Evolutionary conservation across 2,113 vertebrate species (phyloP), one percentile per base, ranked within the genome.

Genomic region (Physeter macrocephalus): DNA sequence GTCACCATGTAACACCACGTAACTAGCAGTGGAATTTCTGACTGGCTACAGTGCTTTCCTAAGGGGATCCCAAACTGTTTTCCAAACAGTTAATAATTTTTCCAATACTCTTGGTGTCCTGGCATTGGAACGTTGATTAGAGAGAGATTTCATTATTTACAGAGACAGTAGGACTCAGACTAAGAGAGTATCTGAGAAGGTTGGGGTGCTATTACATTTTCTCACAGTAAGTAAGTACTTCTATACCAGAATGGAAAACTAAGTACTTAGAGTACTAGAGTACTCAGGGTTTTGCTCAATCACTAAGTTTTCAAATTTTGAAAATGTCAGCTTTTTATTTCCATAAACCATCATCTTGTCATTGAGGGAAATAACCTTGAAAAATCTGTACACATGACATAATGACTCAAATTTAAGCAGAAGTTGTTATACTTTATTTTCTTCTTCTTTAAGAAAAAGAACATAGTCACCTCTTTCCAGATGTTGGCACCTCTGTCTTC

Each of bases 261-360:
- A 83, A 93, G 13, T n/a, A n/a, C n/a, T n/a, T n/a, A n/a, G n/a
- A n/a, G n/a, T n/a, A n/a, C n/a, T n/a, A 87, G 78, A 92, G 80
- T 66, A 81, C 39, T 95, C 89, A 66, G 75, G 34, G 11, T 59
- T 97, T 94, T 94, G 69, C 71, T 95, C 67, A 61, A 86, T 93
- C 41, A 36, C 10, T 61, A 62, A 86, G 14, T 49, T 84, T 96
- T 81, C 75, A 64, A 95, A 95, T 95, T 72, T 96, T 88, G 89
- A 96, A 95, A 93, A 92, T 85, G 59, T 72, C 84, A 95, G 81
- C 92, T 94, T 92, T 97, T 97, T 77, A 90, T 94, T 96, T 92
- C 36, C 84, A 61, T 52, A 94, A 88, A 75, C 39, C 5, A 83
- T 92, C 94, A 95, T 81, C 95, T 97, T 97, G 43, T 29, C 69